These are phyloP conservation scores for Agrochola lota DNA, from an alignment of 2,888 invertebrate species.

Conservation along the genomic window DNA sequence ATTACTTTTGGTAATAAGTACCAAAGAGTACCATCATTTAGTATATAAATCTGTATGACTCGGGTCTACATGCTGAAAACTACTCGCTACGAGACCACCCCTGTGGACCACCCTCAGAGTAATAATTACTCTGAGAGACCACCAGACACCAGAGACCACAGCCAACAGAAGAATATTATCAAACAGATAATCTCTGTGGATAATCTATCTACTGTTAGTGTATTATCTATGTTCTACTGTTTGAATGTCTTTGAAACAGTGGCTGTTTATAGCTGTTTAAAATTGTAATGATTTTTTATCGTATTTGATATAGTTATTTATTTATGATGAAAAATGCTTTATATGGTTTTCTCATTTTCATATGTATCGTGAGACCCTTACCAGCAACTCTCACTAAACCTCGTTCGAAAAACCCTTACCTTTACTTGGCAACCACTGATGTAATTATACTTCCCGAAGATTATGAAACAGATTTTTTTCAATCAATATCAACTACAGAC, in stretches of 20 bases:
- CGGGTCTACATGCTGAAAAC: background rate
- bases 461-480: slow-evolving; percentile 57
- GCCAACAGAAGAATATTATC: background rate
- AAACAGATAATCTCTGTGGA: no score
- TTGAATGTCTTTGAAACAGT: no score
- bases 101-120: no score
- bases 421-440: slow-evolving; percentile 58
- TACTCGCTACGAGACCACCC: background rate
- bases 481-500: slow-evolving; percentile 18
- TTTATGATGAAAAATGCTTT: slow-evolving; percentile 37
- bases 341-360: slow-evolving; percentile 17
- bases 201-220: no score
- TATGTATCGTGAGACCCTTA: slow-evolving; percentile 9
- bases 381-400: slow-evolving; percentile 41
- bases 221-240: no score
- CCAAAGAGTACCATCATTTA: background rate
- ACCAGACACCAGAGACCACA: background rate
- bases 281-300: slow-evolving; percentile 4
- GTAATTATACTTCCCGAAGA: slow-evolving; percentile 68
- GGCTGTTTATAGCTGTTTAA: background rate
- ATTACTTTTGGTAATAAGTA: background rate
- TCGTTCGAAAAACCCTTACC: slow-evolving; percentile 64
- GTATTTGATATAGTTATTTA: background rate
- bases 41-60: background rate
- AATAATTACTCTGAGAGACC: background rate